Evolutionary conservation across 2,888 invertebrate species (phyloP).

Genomic region (Leistus spinibarbis): DNA sequence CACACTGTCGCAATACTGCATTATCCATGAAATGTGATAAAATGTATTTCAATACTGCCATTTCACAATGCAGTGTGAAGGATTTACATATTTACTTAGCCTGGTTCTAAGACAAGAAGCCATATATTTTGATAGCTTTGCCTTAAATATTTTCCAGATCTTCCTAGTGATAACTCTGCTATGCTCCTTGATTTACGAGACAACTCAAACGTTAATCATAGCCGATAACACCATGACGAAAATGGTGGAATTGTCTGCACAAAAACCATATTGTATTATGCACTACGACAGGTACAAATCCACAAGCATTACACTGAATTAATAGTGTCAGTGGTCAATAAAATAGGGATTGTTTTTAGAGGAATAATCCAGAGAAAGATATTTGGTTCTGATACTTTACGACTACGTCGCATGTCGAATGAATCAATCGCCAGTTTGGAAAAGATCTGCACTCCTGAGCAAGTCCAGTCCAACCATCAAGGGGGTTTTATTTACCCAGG

Average conservation of each 20-base stretch:
- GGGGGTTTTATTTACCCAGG: constrained; percentile 69
- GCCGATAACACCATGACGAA: constrained; percentile 67
- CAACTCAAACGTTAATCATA: constrained; percentile 59
- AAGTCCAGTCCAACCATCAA: constrained; percentile 49
- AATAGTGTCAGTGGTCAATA: no score
- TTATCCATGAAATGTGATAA: neutral
- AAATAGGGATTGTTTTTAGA: constrained; percentile 51
- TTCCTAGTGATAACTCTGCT: constrained; percentile 9
- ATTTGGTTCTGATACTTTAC: constrained; percentile 61
- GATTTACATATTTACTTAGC: neutral
- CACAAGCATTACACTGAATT: no score
- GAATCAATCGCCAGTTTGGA: constrained; percentile 65
- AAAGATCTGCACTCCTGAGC: constrained; percentile 59
- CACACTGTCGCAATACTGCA: neutral
- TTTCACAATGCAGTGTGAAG: neutral
- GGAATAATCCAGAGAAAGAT: constrained; percentile 67
- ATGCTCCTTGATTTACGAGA: constrained; percentile 5
- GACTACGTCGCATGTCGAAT: constrained; percentile 66
- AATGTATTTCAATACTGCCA: neutral
- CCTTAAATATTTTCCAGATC: constrained; percentile 13
- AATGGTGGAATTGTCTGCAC: constrained; percentile 67
- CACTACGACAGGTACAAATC: constrained; percentile 62
- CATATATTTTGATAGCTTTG: no score
- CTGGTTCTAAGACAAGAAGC: neutral
- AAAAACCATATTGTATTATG: constrained; percentile 65